phyloP scores from a whole-genome alignment of 2,888 invertebrate species.

The Mellilla xanthometata region DNA sequence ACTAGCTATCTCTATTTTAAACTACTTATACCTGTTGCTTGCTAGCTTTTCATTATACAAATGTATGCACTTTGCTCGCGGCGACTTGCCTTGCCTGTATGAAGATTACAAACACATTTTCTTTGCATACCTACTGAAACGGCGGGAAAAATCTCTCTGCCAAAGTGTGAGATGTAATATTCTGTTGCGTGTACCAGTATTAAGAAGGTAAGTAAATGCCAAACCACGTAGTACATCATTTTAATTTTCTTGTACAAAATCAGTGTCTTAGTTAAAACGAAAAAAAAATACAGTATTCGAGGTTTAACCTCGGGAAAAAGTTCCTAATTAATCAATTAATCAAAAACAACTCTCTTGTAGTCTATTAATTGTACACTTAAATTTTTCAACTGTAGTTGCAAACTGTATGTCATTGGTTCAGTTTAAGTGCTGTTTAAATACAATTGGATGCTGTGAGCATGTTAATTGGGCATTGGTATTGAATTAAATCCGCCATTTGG shows the following conservation, averaged over 20 bases:
- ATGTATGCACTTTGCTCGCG: constrained; percentile 30
- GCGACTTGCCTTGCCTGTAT: constrained; percentile 16
- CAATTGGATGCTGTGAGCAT: constrained; percentile 31
- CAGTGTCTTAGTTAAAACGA: no score
- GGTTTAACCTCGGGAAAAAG: no score
- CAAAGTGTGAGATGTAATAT: no score
- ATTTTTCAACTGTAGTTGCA: constrained; percentile 15
- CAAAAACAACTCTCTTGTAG: no score
- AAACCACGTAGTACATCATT: no score
- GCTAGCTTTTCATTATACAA: constrained; percentile 35
- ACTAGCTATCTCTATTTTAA: constrained; percentile 28
- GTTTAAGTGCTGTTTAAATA: constrained; percentile 22
- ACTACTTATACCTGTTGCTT: constrained; percentile 41
- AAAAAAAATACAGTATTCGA: no score
- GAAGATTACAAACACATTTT: constrained; percentile 13
- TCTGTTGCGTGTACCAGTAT: no score
- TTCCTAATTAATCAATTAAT: no score
- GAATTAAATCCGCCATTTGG: constrained; percentile 46
- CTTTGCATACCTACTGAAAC: constrained; percentile 4
- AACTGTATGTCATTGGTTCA: constrained; percentile 9
- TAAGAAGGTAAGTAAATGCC: no score
- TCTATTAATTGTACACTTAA: no score
- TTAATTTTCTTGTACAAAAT: no score
- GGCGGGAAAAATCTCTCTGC: not conserved
- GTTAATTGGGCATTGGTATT: constrained; percentile 45